Evolutionary conservation across 2,113 vertebrate genomes (phyloP).

Genomic region (Protomyctophum bolini): DNA sequence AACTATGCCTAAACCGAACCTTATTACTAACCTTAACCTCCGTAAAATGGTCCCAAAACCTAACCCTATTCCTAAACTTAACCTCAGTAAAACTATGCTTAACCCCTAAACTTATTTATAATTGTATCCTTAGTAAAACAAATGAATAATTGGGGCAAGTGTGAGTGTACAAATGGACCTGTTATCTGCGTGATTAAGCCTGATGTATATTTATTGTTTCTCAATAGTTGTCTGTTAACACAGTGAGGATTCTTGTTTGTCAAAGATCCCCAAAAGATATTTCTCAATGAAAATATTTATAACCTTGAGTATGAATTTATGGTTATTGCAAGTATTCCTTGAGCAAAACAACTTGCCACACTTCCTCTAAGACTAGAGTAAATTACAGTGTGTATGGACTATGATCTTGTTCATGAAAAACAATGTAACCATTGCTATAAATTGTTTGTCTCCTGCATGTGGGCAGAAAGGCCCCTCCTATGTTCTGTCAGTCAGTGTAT

Average conservation of each 20-base stretch:
- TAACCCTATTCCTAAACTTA: no score
- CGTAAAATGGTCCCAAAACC: no score
- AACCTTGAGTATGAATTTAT: constrained; percentile 20
- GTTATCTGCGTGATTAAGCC: no score
- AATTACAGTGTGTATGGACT: constrained; percentile 49
- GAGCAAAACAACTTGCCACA: constrained; percentile 64
- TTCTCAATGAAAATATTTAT: constrained; percentile 21
- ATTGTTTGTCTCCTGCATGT: constrained; percentile 20
- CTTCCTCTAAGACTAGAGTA: constrained; percentile 44
- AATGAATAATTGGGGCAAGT: no score
- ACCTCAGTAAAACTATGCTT: no score
- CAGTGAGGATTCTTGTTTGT: constrained; percentile 13
- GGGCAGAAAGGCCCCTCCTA: constrained; percentile 7
- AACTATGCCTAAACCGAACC: no score
- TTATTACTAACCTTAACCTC: no score
- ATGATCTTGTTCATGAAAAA: constrained; percentile 37
- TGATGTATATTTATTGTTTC: constrained; percentile 12
- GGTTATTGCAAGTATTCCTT: constrained; percentile 15
- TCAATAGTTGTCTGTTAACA: background rate
- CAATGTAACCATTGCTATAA: constrained; percentile 50
- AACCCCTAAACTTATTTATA: no score
- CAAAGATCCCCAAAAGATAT: constrained; percentile 15
- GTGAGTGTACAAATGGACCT: no score
- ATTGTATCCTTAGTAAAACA: no score
- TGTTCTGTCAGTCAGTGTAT: constrained; percentile 2